Evolutionary conservation across 1,140 invertebrate species (phyloP), one percentile per base, ranked within the genome.

Genomic region (Chionoecetes opilio): DNA sequence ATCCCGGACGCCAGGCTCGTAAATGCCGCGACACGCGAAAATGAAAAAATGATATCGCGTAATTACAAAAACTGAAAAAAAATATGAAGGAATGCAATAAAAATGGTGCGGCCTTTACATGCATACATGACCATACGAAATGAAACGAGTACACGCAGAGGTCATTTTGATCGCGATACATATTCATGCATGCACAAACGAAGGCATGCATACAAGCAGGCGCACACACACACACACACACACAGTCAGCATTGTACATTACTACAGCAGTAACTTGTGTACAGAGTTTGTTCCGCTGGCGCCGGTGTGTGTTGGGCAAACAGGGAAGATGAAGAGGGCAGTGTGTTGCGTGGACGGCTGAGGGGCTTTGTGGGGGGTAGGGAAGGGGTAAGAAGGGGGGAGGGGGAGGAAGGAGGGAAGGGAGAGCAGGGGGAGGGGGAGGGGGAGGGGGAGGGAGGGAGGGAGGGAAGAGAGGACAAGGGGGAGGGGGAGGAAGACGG

Each of bases 261-360:
- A 75, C 63, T 75, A 75, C 63, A 75, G 63, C 63, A 75, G 63
- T 75, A 75, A 75, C 63, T 75, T 75, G 63, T 75, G 63, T 75
- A 75, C 63, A 75, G 63, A 75, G 63, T 75, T 75, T 75, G 63
- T 75, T 75, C 63, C 63, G 63, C 63, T 26, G n/a, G 63, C 63
- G n/a, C 21, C 6, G 37, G 85, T 35, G 37, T 37, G 85, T 37
- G 85, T 35, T 37, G 9, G 37, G 85, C 37, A 38, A 87, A 87
- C 85, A 87, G 85, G 37, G 85, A 87, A 87, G 85, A 87, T 35
- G 85, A 87, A 87, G 85, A 87, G 37, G 34, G 85, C 85, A 87
- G 37, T 87, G 85, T 21, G 37, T 38, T 35, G 85, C 32, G 34
- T 29, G 37, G 85, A 26, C 5, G 85, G 37, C 32, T 17, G 21